phyloP scores from a whole-genome alignment of 2,888 invertebrate species.

The Galerucella nymphaeae region DNA sequence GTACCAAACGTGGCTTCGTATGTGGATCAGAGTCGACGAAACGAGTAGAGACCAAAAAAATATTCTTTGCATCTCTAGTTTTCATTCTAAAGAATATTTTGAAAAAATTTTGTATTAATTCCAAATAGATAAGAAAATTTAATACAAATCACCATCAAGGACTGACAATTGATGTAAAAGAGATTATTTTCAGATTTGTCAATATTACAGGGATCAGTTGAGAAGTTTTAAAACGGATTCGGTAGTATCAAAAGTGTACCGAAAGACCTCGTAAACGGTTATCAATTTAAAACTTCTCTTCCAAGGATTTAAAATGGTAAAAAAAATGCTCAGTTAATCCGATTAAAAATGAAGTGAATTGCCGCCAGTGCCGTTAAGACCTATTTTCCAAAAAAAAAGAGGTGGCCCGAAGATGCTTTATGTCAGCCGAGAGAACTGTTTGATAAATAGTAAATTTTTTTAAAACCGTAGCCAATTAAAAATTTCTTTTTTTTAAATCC shows the following conservation, averaged over 20 bases:
- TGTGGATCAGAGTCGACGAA: too few species aligned
- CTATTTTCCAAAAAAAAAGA: constrained; percentile 37
- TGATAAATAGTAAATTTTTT: constrained; percentile 26
- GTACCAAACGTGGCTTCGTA: too few species aligned
- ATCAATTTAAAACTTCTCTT: constrained; percentile 49
- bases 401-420: constrained; percentile 57
- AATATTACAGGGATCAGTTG: constrained; percentile 21
- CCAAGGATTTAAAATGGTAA: constrained; percentile 59
- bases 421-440: constrained; percentile 31
- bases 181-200: background rate
- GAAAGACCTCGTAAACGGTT: constrained; percentile 17
- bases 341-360: constrained; percentile 48
- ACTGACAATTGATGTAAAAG: too few species aligned
- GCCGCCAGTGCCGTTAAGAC: constrained; percentile 52
- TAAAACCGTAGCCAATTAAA: constrained; percentile 25
- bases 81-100: too few species aligned
- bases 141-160: background rate
- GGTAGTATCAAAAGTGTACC: constrained; percentile 26
- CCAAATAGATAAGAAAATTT: too few species aligned
- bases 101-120: too few species aligned
- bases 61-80: too few species aligned
- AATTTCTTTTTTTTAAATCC: constrained; percentile 12
- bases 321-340: constrained; percentile 53
- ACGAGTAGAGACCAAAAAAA: too few species aligned
- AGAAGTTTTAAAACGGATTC: constrained; percentile 17